Base-by-base conservation (phyloP, 1,140 invertebrate genomes). In the Druon quercuslanigerum region DNA sequence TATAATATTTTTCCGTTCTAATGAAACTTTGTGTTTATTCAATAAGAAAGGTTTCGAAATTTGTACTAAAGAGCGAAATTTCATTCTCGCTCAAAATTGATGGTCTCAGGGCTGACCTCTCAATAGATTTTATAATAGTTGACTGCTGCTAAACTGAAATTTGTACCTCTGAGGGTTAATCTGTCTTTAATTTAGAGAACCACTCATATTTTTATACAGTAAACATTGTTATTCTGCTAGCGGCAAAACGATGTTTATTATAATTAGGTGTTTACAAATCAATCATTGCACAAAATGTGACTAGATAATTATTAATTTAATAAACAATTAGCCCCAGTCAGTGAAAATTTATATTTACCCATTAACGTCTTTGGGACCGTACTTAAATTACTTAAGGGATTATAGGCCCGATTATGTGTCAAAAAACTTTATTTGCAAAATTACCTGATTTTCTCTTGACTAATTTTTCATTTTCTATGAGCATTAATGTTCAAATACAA, bases 171-270 rank as follows among this genome's bases (percentile, higher is more conserved):
- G 60, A 66, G 25, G 60, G 25, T 66, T 66, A 40, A n/a, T 66
- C 6, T 33, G 20, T 60, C 13, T 66, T 33, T n/a, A 40, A 0
- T 7, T 66, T 66, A 40, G 12, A 66, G 25, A 66, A 66, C 16
- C 60, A 66, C 60, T 66, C 33, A 40, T 66, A 66, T 66, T 66
- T 66, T 66, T 66, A 66, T 66, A 66, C 60, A 40, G 40, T 66
- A 66, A 54, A 54, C 52, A 54, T 33, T 66, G 19, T 60, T 66
- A 33, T 66, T 66, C 7, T 66, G 14, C 25, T 66, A 40, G 20
- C 20, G 25, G n/a, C 60, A 66, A 40, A n/a, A 16, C 5, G 40
- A 40, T 66, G 60, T 66, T 66, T 40, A 66, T 40, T 66, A 66
- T 20, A 66, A 5, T 16, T 12, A 40, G 14, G 33, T 40, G 33